Evolutionary conservation across 2,797 vertebrate genomes (phyloP), one percentile per base, ranked within the genome.

Genomic region (Cottoperca gobio): DNA sequence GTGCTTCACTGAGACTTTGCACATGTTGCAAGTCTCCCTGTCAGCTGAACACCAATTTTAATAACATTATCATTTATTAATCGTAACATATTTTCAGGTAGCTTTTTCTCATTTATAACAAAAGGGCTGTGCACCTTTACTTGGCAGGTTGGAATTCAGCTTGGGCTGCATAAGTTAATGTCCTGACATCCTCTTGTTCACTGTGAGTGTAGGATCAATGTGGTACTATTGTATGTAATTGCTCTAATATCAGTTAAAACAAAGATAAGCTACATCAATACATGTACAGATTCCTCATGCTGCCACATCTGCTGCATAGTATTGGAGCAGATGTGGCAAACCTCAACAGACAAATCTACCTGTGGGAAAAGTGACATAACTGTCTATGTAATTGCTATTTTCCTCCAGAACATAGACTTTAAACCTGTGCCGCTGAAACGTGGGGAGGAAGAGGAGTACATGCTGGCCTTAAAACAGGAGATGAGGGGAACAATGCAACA

Each of bases 381-480:
- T 39, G 4, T 64, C 19, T 14, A 40, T 43, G 9, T 23, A 12
- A 26, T 57, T 28, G 16, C 16, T 45, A 12, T 58, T 8, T 2
- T 76, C 12, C 35, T 72, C 12, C 70, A 97, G 96, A 91, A 70
- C 87, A 94, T 81, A 80, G 97, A 97, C 64, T 97, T 92, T 91
- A 99, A 97, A 60, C 94, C 97, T 45, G 93, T 96, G 74, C 96
- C 96, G 3, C 88, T 97, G 71, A 96, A 95, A 89, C 91, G 70
- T 33, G 96, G 96, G 31, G 96, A 98, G 79, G 95, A 94, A 8
- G 95, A 96, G 86, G 94, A 97, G 80, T 98, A 97, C 86, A 95
- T 97, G 94, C 89, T 98, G 87, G 96, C 96, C 80, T 92, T 98
- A 88, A 98, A 99, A 88, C 96, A 98, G 92, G 97, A 97, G 89